Conservation (phyloP, 2,888 invertebrate genomes). For the Pilophorus perplexus region DNA sequence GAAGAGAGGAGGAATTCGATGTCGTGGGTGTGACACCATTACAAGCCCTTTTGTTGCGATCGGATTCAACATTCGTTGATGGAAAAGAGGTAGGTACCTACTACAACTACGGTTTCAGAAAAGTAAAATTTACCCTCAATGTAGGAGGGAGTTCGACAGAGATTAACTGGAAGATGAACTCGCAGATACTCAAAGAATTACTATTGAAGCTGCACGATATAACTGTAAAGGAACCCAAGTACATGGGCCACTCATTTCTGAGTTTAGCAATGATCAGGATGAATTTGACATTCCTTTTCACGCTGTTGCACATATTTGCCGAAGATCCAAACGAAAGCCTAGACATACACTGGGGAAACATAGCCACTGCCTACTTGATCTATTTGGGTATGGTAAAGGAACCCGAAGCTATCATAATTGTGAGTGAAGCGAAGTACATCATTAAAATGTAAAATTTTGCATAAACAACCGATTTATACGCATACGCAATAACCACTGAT, state of each 20-base stretch:
- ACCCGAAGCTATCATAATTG: constrained; percentile 17
- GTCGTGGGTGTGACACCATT: constrained; percentile 36
- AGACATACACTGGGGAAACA: constrained; percentile 16
- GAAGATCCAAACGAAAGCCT: constrained; percentile 23
- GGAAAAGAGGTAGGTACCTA: constrained; percentile 9
- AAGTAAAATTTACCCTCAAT: too few relatives aligned
- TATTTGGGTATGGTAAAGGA: constrained; percentile 6
- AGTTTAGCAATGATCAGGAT: constrained; percentile 25
- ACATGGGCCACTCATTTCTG: constrained; percentile 21
- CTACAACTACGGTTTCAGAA: too few relatives aligned
- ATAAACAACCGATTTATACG: too few relatives aligned
- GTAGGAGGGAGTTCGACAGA: too few relatives aligned
- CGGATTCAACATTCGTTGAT: background rate
- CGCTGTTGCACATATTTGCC: constrained; percentile 11
- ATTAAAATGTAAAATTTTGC: too few relatives aligned
- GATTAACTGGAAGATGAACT: too few relatives aligned
- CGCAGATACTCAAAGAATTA: constrained; percentile 18
- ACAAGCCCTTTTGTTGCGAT: constrained; percentile 28
- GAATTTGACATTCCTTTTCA: constrained; percentile 24
- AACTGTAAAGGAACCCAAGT: constrained; percentile 5
- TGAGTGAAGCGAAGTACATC: too few relatives aligned
- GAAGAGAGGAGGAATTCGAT: background rate
- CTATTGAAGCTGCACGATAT: constrained; percentile 12
- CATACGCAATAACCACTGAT: too few relatives aligned
- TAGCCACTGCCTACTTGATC: constrained; percentile 1